These are phyloP conservation scores for Polydesmus complanatus DNA, from an alignment of 2,888 invertebrate genomes.

Conservation along the genomic window DNA sequence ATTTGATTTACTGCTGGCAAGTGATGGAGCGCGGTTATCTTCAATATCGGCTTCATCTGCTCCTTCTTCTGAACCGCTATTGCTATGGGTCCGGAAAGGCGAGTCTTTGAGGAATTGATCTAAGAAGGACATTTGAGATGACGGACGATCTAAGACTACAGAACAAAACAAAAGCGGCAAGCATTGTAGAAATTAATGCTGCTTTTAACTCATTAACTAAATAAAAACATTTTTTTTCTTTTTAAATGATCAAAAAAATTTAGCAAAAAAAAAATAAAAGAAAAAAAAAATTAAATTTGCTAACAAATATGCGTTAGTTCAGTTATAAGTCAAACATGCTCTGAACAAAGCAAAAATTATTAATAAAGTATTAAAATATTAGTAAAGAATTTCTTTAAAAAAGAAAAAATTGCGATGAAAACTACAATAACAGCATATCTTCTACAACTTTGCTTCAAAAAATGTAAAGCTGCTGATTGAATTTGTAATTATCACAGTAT, in stretches of 20 bases:
- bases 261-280: neutral
- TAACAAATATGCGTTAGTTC: neutral
- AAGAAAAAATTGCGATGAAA: neutral
- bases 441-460: neutral
- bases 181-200: neutral
- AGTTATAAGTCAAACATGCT: neutral
- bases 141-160: constrained; percentile 72
- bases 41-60: constrained; percentile 57
- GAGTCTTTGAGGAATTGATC: constrained; percentile 76
- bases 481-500: too few relatives aligned
- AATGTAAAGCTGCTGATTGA: neutral
- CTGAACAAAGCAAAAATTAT: neutral
- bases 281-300: neutral
- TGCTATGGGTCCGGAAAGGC: constrained; percentile 29
- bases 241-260: neutral
- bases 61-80: constrained; percentile 48
- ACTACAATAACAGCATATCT: neutral
- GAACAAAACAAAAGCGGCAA: constrained; percentile 21
- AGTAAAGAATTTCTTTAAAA: neutral
- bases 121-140: constrained; percentile 80
- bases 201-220: neutral
- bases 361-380: neutral
- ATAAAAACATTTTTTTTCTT: neutral
- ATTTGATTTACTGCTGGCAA: constrained; percentile 61
- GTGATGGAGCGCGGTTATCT: constrained; percentile 55